phyloP scores from a whole-genome alignment of 2,888 invertebrate species.

The Dasysyrphus albostriatus region DNA sequence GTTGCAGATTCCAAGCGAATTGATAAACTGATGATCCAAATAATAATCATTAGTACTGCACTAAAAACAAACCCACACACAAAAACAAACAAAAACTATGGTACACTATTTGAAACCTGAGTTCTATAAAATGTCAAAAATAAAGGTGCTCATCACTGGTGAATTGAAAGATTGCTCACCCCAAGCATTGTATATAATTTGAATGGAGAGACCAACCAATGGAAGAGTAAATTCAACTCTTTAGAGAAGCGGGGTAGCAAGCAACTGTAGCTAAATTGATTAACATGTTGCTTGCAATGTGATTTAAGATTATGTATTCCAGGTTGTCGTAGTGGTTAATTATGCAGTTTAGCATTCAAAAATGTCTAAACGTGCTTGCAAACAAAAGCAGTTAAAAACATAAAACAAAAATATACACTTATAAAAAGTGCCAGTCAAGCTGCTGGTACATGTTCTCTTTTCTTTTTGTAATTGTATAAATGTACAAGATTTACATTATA shows the following conservation, averaged over 20 bases:
- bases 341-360: conserved; percentile 29
- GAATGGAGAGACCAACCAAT: conserved; percentile 18
- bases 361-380: conserved; percentile 57
- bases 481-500: conserved; percentile 73
- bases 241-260: conserved; percentile 1
- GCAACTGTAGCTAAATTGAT: conserved; percentile 28
- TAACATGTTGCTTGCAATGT: conserved; percentile 60
- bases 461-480: conserved; percentile 69
- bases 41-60: conserved; percentile 45
- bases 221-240: not conserved
- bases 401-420: conserved; percentile 23
- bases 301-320: conserved; percentile 58
- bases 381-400: conserved; percentile 16
- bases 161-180: conserved; percentile 40
- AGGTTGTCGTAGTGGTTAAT: conserved; percentile 56
- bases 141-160: conserved; percentile 57
- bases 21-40: conserved; percentile 34
- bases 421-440: conserved; percentile 29
- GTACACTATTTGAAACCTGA: conserved; percentile 44
- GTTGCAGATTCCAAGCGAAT: conserved; percentile 41
- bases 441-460: conserved; percentile 58
- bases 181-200: conserved; percentile 53
- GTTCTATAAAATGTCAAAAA: conserved; percentile 52
- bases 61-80: conserved; percentile 43
- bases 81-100: conserved; percentile 15